Evolutionary conservation across 2,888 invertebrate genomes (phyloP).

Genomic region (Cetonia aurata): DNA sequence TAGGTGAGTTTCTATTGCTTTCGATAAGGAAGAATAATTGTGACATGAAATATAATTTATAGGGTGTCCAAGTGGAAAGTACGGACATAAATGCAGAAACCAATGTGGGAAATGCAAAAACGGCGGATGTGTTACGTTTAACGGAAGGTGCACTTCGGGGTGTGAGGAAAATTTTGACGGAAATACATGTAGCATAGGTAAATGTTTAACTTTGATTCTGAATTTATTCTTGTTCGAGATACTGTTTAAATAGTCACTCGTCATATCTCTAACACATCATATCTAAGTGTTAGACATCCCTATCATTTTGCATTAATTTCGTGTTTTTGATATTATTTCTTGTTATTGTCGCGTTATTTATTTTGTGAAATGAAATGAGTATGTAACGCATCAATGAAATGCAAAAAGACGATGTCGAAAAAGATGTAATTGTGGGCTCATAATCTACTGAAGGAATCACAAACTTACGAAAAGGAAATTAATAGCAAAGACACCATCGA

Average conservation of each 20-base stretch:
- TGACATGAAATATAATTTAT: neutral
- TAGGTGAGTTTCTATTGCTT: neutral
- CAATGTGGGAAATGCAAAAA: conserved; percentile 7
- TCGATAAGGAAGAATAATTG: neutral
- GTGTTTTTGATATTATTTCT: neutral
- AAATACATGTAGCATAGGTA: neutral
- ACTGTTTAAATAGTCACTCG: neutral
- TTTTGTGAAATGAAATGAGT: neutral
- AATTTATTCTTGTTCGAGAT: neutral
- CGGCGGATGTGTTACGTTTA: neutral
- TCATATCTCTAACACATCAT: neutral
- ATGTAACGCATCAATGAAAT: too few relatives aligned
- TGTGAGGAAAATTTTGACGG: conserved; percentile 7
- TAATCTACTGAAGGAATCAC: too few relatives aligned
- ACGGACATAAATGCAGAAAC: conserved; percentile 8
- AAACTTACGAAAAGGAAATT: too few relatives aligned
- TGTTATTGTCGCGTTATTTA: conserved; percentile 3
- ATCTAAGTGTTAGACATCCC: neutral
- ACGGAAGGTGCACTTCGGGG: neutral
- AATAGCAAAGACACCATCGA: too few relatives aligned
- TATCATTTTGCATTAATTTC: neutral
- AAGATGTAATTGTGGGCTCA: too few relatives aligned
- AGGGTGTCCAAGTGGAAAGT: neutral
- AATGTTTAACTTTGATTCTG: neutral
- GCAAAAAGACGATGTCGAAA: too few relatives aligned